A percentile compares a stretch with the other conserved stretches of the same genome.
Evolutionary conservation across 2,888 invertebrate genomes (phyloP).

Genomic region (Agrilus biguttatus): DNA sequence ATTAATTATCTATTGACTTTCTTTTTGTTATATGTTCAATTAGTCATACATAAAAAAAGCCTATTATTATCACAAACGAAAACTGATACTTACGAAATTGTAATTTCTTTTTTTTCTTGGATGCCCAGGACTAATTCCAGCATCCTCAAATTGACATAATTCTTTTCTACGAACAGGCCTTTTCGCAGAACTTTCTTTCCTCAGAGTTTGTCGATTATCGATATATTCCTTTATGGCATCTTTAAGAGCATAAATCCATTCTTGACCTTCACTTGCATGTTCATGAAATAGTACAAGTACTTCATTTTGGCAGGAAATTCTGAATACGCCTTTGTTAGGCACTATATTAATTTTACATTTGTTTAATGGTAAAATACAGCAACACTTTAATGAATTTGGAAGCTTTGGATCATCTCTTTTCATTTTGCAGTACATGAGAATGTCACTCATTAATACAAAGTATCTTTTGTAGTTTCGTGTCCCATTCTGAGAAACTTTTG

Average conservation of each 20-base stretch:
- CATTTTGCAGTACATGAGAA: slow-evolving; percentile 58
- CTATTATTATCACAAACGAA: too few species aligned
- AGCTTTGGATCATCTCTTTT: slow-evolving; percentile 38
- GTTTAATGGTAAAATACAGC: slow-evolving; percentile 52
- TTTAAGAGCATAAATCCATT: slow-evolving; percentile 42
- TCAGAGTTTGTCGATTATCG: slow-evolving; percentile 43
- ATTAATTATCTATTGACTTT: too few species aligned
- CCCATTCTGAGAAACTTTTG: slow-evolving; percentile 39
- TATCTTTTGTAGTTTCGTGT: slow-evolving; percentile 39
- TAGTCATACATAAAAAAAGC: too few species aligned
- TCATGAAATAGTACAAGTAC: slow-evolving; percentile 41
- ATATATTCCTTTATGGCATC: slow-evolving; percentile 41
- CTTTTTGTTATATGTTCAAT: too few species aligned
- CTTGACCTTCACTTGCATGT: slow-evolving; percentile 35
- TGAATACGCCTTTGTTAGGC: slow-evolving; percentile 42
- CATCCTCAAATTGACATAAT: slow-evolving; percentile 37
- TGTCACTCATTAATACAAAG: slow-evolving; percentile 58
- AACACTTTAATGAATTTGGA: slow-evolving; percentile 46
- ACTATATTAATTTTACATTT: slow-evolving; percentile 51
- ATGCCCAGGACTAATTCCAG: slow-evolving; percentile 35
- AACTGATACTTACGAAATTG: too few species aligned
- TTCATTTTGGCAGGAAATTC: slow-evolving; percentile 43
- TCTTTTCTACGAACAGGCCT: slow-evolving; percentile 43
- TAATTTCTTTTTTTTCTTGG: slow-evolving; percentile 21
- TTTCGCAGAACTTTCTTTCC: slow-evolving; percentile 48